Conservation (phyloP, 2,113 vertebrate genomes). For the Cygnus buccinator region DNA sequence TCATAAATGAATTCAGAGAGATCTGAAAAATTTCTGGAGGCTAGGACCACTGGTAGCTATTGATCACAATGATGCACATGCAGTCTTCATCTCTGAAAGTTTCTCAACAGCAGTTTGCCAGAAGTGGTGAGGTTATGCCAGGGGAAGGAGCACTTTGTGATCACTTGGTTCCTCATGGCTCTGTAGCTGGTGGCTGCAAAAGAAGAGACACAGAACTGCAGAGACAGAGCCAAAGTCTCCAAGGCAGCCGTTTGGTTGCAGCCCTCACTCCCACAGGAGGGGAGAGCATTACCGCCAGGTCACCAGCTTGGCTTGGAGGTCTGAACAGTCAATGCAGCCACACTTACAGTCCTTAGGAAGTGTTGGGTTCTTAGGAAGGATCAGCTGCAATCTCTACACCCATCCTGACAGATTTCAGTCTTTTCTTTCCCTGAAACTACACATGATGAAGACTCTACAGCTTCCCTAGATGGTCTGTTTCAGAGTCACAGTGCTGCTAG, state of each 20-base stretch:
- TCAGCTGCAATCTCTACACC: neutral
- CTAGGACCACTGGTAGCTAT: neutral
- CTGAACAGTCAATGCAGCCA: neutral
- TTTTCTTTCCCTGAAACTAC: neutral
- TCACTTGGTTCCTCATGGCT: rapidly evolving
- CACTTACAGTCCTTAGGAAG: neutral
- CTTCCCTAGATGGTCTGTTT: neutral
- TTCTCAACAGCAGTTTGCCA: constrained; percentile 5
- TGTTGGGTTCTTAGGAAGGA: neutral
- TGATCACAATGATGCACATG: neutral
- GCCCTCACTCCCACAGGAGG: neutral
- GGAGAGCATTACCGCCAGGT: neutral
- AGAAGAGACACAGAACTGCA: neutral
- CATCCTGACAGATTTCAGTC: neutral
- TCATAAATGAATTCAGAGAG: neutral
- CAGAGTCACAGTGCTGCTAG: neutral
- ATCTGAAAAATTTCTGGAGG: neutral
- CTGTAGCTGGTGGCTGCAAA: rapidly evolving
- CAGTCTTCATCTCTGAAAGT: neutral
- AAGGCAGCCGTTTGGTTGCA: neutral
- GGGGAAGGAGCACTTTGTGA: neutral
- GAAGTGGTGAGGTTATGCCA: neutral
- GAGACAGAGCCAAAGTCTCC: neutral
- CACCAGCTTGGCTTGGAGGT: neutral
- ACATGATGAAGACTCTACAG: neutral